Percentiles rank a stretch among this genome's conserved stretches.
These are phyloP conservation scores for Paratilapia polleni DNA, from an alignment of 2,113 vertebrate genomes.

Conservation along the genomic window DNA sequence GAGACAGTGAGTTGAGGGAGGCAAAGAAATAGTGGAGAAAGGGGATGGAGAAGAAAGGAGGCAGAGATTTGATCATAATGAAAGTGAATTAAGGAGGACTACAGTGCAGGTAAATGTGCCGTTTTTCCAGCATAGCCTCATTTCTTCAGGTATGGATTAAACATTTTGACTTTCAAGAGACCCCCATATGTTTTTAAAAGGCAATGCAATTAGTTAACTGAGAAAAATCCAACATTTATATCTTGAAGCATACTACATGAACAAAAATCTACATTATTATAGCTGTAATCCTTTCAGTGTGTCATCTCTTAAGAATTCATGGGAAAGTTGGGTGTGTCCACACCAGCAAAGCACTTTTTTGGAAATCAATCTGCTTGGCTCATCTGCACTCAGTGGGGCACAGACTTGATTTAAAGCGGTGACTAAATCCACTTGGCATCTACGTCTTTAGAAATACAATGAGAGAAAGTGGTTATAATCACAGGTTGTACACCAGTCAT, in stretches of 20 bases:
- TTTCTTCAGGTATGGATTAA: not conserved
- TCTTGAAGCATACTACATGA: not conserved
- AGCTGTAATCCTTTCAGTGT: not conserved
- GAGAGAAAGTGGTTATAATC: not conserved
- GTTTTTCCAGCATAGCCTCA: not conserved
- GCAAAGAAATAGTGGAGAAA: not conserved
- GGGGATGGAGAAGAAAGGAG: not conserved
- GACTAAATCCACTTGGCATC: slow-evolving; percentile 10
- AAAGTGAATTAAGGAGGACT: not conserved
- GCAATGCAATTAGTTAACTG: not conserved
- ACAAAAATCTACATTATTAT: not conserved
- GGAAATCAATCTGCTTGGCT: slow-evolving; percentile 20
- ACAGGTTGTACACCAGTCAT: not conserved
- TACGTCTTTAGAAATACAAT: not conserved
- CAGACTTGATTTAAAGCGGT: slow-evolving; percentile 14
- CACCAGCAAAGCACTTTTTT: not conserved
- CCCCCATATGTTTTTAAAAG: not conserved
- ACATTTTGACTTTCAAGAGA: not conserved
- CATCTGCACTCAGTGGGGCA: not conserved
- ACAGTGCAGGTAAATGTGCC: not conserved
- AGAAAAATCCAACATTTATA: not conserved
- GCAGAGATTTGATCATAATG: slow-evolving; percentile 15
- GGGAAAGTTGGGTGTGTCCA: slow-evolving; percentile 1
- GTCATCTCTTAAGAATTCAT: not conserved
- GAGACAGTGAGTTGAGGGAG: not conserved